phyloP scores from a whole-genome alignment of 2,113 vertebrate species.

The Lepisosteus osseus region DNA sequence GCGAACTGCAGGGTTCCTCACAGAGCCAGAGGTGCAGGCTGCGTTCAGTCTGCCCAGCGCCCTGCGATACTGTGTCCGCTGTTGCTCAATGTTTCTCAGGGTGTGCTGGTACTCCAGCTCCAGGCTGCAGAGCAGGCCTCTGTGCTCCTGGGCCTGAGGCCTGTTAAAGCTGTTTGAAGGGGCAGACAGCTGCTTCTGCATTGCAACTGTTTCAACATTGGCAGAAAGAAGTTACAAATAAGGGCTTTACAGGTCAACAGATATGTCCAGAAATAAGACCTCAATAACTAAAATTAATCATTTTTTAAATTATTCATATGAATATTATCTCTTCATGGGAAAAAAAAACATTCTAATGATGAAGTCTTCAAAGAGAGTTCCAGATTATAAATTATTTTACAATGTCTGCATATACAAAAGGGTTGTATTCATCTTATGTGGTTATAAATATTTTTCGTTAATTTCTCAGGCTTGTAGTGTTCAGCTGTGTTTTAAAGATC shows the following conservation, averaged over 20 bases:
- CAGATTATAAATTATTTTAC: neutral
- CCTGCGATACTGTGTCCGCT: slow-evolving; percentile 16
- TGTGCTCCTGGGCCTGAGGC: slow-evolving; percentile 26
- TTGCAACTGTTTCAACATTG: neutral
- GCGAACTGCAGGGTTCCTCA: neutral
- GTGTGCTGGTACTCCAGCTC: slow-evolving; percentile 26
- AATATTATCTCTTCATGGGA: neutral
- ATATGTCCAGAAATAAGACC: neutral
- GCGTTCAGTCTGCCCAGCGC: slow-evolving; percentile 12
- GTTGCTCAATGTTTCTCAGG: slow-evolving; percentile 14
- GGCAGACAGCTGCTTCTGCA: neutral
- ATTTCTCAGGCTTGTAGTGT: too few species aligned
- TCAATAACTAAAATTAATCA: neutral
- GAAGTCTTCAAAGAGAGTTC: neutral
- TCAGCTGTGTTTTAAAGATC: too few species aligned
- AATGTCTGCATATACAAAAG: too few species aligned
- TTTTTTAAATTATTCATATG: neutral
- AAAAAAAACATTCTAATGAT: neutral
- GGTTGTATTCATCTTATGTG: too few species aligned
- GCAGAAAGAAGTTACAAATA: neutral
- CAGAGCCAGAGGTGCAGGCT: slow-evolving; percentile 6
- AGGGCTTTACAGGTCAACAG: neutral
- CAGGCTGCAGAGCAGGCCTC: slow-evolving; percentile 16
- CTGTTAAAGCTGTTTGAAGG: slow-evolving; percentile 15
- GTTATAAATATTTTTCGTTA: too few species aligned